Evolutionary conservation across 2,113 vertebrate species (phyloP).

Genomic region (Pipra filicauda): DNA sequence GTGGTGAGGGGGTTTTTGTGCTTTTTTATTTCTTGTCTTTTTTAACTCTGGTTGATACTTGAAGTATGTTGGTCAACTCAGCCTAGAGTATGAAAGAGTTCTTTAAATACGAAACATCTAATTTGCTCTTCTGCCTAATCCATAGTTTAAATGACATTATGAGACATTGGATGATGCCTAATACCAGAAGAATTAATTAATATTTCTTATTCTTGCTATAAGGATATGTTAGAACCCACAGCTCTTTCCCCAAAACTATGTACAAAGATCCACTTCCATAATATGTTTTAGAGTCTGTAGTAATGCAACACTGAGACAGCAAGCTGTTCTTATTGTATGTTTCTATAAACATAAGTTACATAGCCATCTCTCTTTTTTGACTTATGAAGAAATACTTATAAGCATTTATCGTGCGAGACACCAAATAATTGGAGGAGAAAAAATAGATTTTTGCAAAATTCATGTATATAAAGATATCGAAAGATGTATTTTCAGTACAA

Average conservation of each 20-base stretch:
- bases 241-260: background rate
- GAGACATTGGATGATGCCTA: background rate
- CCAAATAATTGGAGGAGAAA: background rate
- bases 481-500: background rate
- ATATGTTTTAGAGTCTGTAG: background rate
- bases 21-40: background rate
- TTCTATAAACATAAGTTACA: background rate
- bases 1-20: fast-evolving
- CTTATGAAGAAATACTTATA: background rate
- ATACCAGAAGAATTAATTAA: background rate
- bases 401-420: background rate
- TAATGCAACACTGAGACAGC: background rate
- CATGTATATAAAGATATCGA: background rate
- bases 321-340: background rate
- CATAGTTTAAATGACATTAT: background rate
- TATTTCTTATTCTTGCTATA: background rate
- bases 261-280: background rate
- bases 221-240: background rate
- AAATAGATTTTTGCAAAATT: background rate
- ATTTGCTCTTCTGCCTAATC: background rate
- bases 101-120: background rate
- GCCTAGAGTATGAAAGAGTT: background rate
- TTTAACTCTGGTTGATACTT: background rate
- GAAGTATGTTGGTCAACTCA: background rate
- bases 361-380: background rate